Evolutionary conservation across 2,797 vertebrate genomes (phyloP), one percentile per base, ranked within the genome.

Genomic region (Acanthiza pusilla): DNA sequence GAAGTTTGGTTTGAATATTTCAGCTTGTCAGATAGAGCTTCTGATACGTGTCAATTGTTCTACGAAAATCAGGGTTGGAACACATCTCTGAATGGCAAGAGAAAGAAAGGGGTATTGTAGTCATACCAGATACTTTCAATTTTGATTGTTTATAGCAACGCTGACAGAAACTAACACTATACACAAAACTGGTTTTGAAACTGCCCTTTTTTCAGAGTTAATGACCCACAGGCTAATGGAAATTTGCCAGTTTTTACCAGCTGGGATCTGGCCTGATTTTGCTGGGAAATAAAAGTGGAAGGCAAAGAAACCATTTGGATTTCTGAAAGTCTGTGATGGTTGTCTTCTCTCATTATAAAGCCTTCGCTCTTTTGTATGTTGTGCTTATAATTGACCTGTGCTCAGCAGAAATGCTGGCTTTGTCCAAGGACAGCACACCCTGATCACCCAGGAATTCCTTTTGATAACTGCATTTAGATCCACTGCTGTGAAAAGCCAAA

Each of bases 61-160:
- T 26, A 84, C 2, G 17, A 79, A 95, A 95, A 43, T 81, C 21
- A 38, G 50, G 45, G 16, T 76, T 93, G 71, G 88, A 94, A 65
- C 63, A 38, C 27, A 43, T 77, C 75, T 80, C 83, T 89, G 91
- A 96, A 89, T 92, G 80, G 77, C 74, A 71, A 34, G 40, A 93
- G 83, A 93, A 95, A 93, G 76, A 95, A 95, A 63, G 68, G 73
- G 83, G 61, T 85, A 74, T 94, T 88, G 68, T 89, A 81, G 75
- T 92, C 72, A 82, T 94, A 96, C 83, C 85, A 91, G 48, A 97
- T 91, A 97, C 93, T 97, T 96, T 94, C 93, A 82, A 55, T 96
- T 96, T 94, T 36, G 25, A 91, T 94, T 96, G 95, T 96, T 95
- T 95, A 95, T 97, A 96, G 96, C 95, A 97, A 94, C 74, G 30